Conservation (phyloP, 2,888 invertebrate species). For the Cylloceria caligata region DNA sequence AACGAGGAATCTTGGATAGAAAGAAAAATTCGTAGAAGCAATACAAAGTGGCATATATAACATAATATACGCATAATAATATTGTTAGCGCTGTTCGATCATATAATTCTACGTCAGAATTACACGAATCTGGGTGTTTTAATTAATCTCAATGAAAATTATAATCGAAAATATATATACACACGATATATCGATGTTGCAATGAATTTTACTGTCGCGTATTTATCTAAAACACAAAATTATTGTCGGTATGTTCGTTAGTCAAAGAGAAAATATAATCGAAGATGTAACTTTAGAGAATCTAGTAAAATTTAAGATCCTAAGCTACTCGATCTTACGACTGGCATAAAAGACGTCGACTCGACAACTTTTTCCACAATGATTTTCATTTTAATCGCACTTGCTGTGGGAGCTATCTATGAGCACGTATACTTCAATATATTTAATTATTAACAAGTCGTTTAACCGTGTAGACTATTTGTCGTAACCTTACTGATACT, state of each 20-base stretch:
- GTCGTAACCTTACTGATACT: not conserved
- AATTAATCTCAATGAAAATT: constrained; percentile 49
- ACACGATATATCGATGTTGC: constrained; percentile 57
- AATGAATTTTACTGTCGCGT: constrained; percentile 70
- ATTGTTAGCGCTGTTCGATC: constrained; percentile 18
- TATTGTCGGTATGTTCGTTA: constrained; percentile 37
- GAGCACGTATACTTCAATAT: constrained; percentile 48
- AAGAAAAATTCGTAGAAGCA: constrained; percentile 77
- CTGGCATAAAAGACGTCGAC: not conserved
- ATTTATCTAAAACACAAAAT: constrained; percentile 66
- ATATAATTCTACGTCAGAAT: constrained; percentile 40
- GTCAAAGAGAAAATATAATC: constrained; percentile 8
- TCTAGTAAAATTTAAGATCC: constrained; percentile 72
- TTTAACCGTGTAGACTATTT: constrained; percentile 35
- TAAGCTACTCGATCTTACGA: constrained; percentile 76
- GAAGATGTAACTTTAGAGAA: constrained; percentile 26
- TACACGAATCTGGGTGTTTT: constrained; percentile 41
- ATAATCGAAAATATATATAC: constrained; percentile 40
- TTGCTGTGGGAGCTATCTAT: constrained; percentile 65
- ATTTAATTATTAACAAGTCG: constrained; percentile 8
- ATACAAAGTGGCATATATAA: constrained; percentile 69
- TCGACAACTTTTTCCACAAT: not conserved
- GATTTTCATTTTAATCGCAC: constrained; percentile 41
- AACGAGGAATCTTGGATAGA: constrained; percentile 61
- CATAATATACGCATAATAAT: constrained; percentile 55